phyloP scores from a whole-genome alignment of 1,140 invertebrate species.

The Macrobrachium rosenbergii region DNA sequence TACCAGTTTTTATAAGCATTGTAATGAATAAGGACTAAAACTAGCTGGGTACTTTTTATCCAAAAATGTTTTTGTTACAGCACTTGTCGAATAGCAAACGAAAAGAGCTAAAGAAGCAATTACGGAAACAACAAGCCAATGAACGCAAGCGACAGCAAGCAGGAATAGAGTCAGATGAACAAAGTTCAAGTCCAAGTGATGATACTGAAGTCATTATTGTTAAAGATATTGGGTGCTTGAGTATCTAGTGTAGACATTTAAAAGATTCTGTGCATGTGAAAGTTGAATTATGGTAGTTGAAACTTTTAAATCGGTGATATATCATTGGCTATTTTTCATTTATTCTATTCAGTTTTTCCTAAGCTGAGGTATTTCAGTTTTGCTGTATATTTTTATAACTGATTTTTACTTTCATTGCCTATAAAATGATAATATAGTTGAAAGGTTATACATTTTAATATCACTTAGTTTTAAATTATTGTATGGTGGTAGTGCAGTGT shows the following conservation, averaged over 20 bases:
- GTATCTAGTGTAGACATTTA: slow-evolving; percentile 45
- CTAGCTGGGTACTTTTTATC: too few species aligned
- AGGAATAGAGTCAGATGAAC: slow-evolving; percentile 22
- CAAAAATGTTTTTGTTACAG: slow-evolving; percentile 1
- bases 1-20: too few species aligned
- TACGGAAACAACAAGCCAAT: slow-evolving; percentile 56
- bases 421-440: too few species aligned
- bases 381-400: too few species aligned
- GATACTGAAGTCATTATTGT: slow-evolving; percentile 55
- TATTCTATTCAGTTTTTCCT: too few species aligned
- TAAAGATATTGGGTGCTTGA: slow-evolving; percentile 61
- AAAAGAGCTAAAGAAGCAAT: slow-evolving; percentile 59
- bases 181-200: slow-evolving; percentile 4
- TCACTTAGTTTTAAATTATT: neutral
- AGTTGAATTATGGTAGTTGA: too few species aligned
- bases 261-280: too few species aligned
- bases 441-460: neutral
- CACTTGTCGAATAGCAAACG: slow-evolving; percentile 58
- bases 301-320: too few species aligned
- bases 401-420: too few species aligned
- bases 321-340: too few species aligned
- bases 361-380: too few species aligned
- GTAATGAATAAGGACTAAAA: too few species aligned
- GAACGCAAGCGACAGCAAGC: slow-evolving; percentile 50
- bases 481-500: neutral